Percentiles rank a stretch among this genome's conserved stretches.
Evolutionary conservation across 2,888 invertebrate species (phyloP).

Genomic region (Catocala nupta): DNA sequence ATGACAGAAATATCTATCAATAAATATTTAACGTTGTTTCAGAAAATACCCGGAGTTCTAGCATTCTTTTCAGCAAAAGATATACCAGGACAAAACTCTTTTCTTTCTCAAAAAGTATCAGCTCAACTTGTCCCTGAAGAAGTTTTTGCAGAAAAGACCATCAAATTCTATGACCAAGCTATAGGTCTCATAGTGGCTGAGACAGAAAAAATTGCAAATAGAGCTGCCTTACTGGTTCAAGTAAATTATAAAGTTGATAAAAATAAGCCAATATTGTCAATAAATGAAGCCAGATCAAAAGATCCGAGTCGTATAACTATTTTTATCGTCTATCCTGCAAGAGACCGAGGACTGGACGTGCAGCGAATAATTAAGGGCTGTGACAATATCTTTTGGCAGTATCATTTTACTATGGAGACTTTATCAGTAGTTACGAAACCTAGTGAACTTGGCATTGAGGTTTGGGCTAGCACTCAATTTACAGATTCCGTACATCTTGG

Average conservation of each 20-base stretch:
- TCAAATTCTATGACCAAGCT: slow-evolving; percentile 89
- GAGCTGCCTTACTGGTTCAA: slow-evolving; percentile 84
- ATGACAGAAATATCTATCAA: neutral
- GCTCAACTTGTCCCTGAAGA: slow-evolving; percentile 62
- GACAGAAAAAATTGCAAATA: slow-evolving; percentile 78
- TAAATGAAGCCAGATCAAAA: slow-evolving; percentile 63
- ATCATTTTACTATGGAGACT: slow-evolving; percentile 90
- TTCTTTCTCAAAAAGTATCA: slow-evolving; percentile 57
- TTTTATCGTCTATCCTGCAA: slow-evolving; percentile 61
- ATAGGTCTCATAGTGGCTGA: slow-evolving; percentile 89
- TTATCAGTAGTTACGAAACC: slow-evolving; percentile 87
- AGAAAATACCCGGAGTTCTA: slow-evolving; percentile 90
- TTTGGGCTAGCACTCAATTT: slow-evolving; percentile 86
- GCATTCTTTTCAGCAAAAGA: slow-evolving; percentile 89
- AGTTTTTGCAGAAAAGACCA: slow-evolving; percentile 79
- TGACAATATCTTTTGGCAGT: slow-evolving; percentile 83
- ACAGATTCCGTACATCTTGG: slow-evolving; percentile 83
- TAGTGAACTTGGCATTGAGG: slow-evolving; percentile 88
- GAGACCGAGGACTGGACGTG: slow-evolving; percentile 70
- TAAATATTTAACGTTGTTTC: slow-evolving; percentile 45
- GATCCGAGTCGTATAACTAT: slow-evolving; percentile 65
- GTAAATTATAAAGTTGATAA: slow-evolving; percentile 79
- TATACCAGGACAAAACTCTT: slow-evolving; percentile 90
- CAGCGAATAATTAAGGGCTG: slow-evolving; percentile 86
- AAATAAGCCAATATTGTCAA: slow-evolving; percentile 57